Evolutionary conservation across 2,888 invertebrate genomes (phyloP), one percentile per base, ranked within the genome.

Genomic region (Leptinotarsa rubiginosa): DNA sequence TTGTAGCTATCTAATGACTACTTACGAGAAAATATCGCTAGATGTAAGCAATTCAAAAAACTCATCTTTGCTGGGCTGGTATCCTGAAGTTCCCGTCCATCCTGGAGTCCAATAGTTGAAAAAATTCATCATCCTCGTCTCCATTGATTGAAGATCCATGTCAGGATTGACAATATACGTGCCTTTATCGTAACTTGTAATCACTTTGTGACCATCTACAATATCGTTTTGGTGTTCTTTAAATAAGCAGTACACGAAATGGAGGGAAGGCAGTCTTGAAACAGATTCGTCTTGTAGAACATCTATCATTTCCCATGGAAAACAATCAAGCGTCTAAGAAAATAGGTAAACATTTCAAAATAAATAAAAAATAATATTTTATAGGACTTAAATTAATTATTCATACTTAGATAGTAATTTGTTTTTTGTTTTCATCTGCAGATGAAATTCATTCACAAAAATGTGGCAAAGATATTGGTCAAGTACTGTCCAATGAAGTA

Each of bases 261-360:
- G 92, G 13, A 94, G 86, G 64, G 94, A 95, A 52, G 95, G 94
- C 85, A 95, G 91, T 73, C 96, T 89, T 1, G 93, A 91, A 0
- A 94, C 92, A 0, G 94, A 92, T 65, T 94, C 92, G n/a, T 89
- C 87, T 75, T 88, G 88, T 15, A 96, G 82, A 16, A 92, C 87
- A 0, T 92, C 91, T 72, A 95, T 88, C 77, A 91, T 92, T 87
- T 96, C 96, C 93, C 95, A 96, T 0, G 96, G 95, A 74, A 96
- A 90, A 71, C 90, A 90, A 87, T 96, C 95, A 16, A 96, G 86
- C 81, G 89, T 89, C 94, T 95, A 84, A 78, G 76, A 16, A 47
- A 16, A 67, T 41, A 62, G 0, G 3, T 16, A 1, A n/a, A 50
- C n/a, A 16, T 50, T 15, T 4, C 2, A 50, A 4, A 50, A n/a